Conservation (phyloP, 64 coral and sea anemone genomes). For the Montipora cactus region DNA sequence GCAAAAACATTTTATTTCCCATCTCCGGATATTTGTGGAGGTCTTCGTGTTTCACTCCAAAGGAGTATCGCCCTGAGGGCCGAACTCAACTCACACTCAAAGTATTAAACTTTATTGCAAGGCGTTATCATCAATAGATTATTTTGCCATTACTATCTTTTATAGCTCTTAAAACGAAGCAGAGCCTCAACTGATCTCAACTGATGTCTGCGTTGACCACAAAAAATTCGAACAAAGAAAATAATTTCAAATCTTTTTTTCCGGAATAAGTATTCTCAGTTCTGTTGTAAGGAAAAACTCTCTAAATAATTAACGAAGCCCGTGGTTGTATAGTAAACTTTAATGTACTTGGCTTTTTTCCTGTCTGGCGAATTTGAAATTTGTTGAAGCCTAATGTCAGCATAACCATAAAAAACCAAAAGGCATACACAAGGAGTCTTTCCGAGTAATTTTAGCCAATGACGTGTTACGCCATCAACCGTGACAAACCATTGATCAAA, state of each 20-base stretch:
- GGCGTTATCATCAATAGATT: no score
- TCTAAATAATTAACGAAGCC: not conserved
- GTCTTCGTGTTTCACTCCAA: no score
- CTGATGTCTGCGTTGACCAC: not conserved
- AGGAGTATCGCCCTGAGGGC: no score
- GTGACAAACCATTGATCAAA: conserved; percentile 11
- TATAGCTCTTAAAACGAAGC: no score
- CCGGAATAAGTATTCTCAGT: not conserved
- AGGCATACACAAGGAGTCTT: not conserved
- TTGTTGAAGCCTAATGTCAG: not conserved
- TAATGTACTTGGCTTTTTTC: not conserved
- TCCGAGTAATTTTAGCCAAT: not conserved
- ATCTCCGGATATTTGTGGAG: no score
- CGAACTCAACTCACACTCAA: no score
- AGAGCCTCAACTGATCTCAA: no score
- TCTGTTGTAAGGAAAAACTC: not conserved
- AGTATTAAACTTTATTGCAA: no score
- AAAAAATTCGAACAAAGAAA: not conserved
- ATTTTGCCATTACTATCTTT: no score
- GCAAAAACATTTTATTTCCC: no score
- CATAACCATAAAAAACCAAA: not conserved
- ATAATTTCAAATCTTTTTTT: not conserved
- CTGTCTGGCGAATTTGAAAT: no score
- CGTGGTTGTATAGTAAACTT: not conserved
- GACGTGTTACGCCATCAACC: conserved; percentile 24